These are phyloP conservation scores for Empidonax alnorum DNA, from an alignment of 2,113 vertebrate species.

Conservation along the genomic window DNA sequence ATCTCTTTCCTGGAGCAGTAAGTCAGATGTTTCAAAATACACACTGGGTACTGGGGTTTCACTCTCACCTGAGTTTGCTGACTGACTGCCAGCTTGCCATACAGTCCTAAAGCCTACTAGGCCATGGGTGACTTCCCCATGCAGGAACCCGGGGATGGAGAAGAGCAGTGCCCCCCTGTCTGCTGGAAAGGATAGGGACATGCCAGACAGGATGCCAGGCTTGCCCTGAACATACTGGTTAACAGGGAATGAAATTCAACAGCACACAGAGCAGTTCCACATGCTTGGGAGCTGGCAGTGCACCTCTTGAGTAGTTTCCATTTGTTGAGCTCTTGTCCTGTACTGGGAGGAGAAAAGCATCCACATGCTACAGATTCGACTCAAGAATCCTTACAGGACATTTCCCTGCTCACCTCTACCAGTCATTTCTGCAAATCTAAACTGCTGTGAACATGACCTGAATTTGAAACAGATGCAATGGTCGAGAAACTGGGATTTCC, in stretches of 20 bases:
- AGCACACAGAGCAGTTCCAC: neutral
- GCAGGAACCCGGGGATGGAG: neutral
- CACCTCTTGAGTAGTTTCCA: neutral
- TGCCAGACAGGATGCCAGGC: neutral
- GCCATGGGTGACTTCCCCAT: neutral
- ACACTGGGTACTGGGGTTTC: neutral
- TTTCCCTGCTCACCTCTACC: neutral
- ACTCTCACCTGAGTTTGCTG: neutral
- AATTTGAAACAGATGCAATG: neutral
- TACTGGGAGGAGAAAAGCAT: neutral
- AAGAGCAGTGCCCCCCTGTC: neutral
- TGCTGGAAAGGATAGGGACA: neutral
- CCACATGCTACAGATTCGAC: neutral
- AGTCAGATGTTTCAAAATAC: neutral
- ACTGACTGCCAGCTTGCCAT: neutral
- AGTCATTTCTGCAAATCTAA: neutral
- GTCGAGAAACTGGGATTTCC: slow-evolving; percentile 5
- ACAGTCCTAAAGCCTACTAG: neutral
- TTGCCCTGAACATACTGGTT: fast-evolving
- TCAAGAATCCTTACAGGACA: neutral
- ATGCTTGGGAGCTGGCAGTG: neutral
- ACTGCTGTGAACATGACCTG: neutral
- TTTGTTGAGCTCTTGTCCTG: neutral
- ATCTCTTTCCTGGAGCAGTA: neutral
- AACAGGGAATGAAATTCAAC: neutral